phyloP scores from a whole-genome alignment of 2,888 invertebrate species.

The Pristionchus japonicus region DNA sequence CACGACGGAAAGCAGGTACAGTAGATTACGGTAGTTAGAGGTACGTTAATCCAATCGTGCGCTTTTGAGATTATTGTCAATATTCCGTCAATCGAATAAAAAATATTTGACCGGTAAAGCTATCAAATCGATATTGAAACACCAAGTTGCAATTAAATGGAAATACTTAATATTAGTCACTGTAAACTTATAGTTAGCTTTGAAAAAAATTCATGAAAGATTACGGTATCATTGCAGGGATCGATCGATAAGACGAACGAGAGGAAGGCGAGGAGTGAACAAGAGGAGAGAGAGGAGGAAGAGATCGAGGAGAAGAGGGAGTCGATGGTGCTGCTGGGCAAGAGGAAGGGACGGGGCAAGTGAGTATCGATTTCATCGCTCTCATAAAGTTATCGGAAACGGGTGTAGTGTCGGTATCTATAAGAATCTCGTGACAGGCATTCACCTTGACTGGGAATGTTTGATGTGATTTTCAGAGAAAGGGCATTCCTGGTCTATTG shows the following conservation, averaged over 20 bases:
- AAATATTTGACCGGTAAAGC: too few relatives aligned
- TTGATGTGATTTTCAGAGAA: neutral
- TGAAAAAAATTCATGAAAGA: too few relatives aligned
- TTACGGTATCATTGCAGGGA: conserved; percentile 46
- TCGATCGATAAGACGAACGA: conserved; percentile 48
- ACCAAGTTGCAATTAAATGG: too few relatives aligned
- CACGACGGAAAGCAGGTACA: conserved; percentile 42
- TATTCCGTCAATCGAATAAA: too few relatives aligned
- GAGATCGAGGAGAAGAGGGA: neutral
- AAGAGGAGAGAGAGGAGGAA: conserved; percentile 24
- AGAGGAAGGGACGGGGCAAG: conserved; percentile 47
- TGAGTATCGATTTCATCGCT: neutral
- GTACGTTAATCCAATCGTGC: neutral
- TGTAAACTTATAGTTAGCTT: too few relatives aligned
- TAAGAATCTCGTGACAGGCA: neutral
- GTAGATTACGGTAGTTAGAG: neutral
- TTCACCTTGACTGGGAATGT: too few relatives aligned
- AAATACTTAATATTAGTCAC: too few relatives aligned
- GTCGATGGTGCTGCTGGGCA: neutral
- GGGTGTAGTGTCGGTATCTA: neutral
- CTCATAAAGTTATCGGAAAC: neutral
- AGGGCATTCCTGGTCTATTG: neutral
- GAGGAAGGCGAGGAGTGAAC: conserved; percentile 29
- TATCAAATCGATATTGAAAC: too few relatives aligned
- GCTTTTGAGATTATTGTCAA: too few relatives aligned